Base-by-base conservation (phyloP, 2,797 vertebrate genomes). In the Sphaeramia orbicularis region DNA sequence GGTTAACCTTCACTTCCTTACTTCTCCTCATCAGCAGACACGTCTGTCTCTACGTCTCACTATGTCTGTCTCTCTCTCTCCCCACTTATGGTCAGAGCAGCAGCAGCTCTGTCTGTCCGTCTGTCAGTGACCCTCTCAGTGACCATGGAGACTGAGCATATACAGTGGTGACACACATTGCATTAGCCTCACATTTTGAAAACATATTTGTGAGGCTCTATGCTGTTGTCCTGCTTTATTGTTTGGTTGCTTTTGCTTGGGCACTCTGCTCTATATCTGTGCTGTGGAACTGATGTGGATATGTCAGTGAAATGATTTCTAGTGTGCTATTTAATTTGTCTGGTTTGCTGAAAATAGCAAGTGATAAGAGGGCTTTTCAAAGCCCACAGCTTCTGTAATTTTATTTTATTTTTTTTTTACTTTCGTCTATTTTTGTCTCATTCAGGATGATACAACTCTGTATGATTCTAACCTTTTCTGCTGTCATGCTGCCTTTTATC, bases 401-500 rank as follows among this genome's bases (percentile, higher is more conserved):
- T 7, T 54, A 2, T 32, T 40, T 64, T 5, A 19, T 16, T 45
- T 24, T n/a, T n/a, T n/a, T 35, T 42, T 66, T 10, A 19, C 1
- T 55, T 21, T 36, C 16, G 47, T 74, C 54, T 84, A 74, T 88
- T 78, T 85, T 48, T 79, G 61, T 66, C 65, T 51, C 18, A 49
- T 72, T 37, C 38, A 19, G 44, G 21, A 47, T 47, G 44, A 11
- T 47, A 66, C 53, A 48, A 50, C 53, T 68, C 21, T 0, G 27
- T 42, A 45, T 65, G 45, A 10, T 40, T 40, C 18, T 40, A 61
- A 82, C 48, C 65, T 64, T 75, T 76, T 72, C 56, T 81, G 67
- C 60, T 86, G 68, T 74, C 60, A 49, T 35, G 7, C 57, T 68
- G 81, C 51, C 57, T 89, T 86, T 83, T 60, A 88, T 87, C 74